These are phyloP conservation scores for Drosophila bunnanda DNA, from an alignment of 2,888 invertebrate genomes.

Conservation along the genomic window DNA sequence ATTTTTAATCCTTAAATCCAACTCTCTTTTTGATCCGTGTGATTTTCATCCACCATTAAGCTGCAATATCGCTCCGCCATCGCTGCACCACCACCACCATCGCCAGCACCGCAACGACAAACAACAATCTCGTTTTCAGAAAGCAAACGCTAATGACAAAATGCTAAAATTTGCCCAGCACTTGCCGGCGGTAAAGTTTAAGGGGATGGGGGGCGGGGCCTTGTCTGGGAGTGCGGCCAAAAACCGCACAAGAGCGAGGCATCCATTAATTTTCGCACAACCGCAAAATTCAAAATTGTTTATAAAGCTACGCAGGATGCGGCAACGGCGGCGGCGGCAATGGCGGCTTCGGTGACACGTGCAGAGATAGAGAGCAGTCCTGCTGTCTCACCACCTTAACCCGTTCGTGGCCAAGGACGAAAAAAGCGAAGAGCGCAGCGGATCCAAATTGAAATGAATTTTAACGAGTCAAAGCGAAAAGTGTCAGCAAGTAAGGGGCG, in stretches of 20 bases:
- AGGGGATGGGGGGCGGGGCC: not conserved
- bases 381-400: constrained; percentile 26
- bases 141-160: constrained; percentile 81
- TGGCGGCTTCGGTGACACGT: constrained; percentile 69
- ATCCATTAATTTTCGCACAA: constrained; percentile 82
- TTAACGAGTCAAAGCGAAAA: constrained; percentile 78
- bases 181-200: constrained; percentile 26
- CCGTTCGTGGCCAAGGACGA: constrained; percentile 33
- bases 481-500: constrained; percentile 59
- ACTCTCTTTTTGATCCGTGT: not conserved
- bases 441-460: constrained; percentile 77
- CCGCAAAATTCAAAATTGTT: constrained; percentile 83
- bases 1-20: not conserved
- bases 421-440: constrained; percentile 13
- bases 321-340: constrained; percentile 55
- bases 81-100: constrained; percentile 22
- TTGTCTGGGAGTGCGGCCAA: constrained; percentile 63
- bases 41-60: constrained; percentile 48
- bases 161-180: constrained; percentile 76
- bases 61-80: constrained; percentile 53
- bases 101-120: constrained; percentile 58
- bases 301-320: constrained; percentile 79
- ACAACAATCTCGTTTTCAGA: constrained; percentile 73
- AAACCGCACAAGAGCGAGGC: constrained; percentile 80
- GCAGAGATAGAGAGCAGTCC: constrained; percentile 47